Base-by-base conservation (phyloP, 2,113 vertebrate genomes). In the Lycaon pictus region DNA sequence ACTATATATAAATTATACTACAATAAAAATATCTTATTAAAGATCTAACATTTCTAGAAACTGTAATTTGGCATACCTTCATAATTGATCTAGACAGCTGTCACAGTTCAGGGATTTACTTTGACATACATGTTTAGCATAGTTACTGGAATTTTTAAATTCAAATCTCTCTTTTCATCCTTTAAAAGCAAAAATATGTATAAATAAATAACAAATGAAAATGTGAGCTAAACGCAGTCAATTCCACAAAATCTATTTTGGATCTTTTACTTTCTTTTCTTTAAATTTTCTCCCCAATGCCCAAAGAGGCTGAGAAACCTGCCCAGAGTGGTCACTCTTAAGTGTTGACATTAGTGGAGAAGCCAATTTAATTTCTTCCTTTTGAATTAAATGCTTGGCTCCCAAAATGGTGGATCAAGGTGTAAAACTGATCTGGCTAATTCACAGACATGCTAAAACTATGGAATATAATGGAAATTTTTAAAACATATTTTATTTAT, bases 91-190 rank as follows among this genome's bases (percentile, higher is more conserved):
- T 20, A 56, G 11, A 16, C 23, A 72, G 20, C 3, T 82, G 58
- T 65, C n/a, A 55, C 62, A 43, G 65, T 63, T n/a, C 19, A 65
- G 16, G n/a, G 48, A 65, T 74, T 35, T 74, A 63, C n/a, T 79
- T 63, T 35, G 67, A 48, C 48, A 63, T 5, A 43, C 27, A 56
- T 67, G 29, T 51, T 62, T 53, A 65, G 56, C 29, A 11, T 22
- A 53, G 35, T 43, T 93, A 72, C 63, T 27, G 87, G 56, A 23
- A n/a, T 62, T 80, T 92, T 92, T 32, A 92, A 62, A 92, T 82
- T 65, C 60, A 81, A 88, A 15, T 56, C 65, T 51, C 58, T 67
- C 74, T 93, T 60, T 58, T 62, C 53, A 48, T 72, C 27, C 8
- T 81, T 81, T 79, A 60, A 80, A 80, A 79, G 17, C 51, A 76